Evolutionary conservation across 1,140 invertebrate genomes (phyloP).

Genomic region (Charaxes varanes): DNA sequence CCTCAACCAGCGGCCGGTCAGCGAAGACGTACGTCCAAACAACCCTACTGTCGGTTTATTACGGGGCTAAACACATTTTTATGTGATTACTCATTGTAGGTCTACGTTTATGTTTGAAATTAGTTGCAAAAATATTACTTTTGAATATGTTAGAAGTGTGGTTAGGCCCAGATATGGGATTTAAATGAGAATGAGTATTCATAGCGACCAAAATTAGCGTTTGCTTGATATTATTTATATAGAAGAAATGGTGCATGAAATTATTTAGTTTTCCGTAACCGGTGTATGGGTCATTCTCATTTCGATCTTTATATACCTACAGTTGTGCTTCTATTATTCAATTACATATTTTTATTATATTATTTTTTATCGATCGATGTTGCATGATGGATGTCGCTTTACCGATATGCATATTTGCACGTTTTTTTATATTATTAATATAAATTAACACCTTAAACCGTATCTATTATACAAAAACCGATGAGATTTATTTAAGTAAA

Average conservation of each 20-base stretch:
- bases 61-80: conserved; percentile 34
- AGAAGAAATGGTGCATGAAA: conserved; percentile 24
- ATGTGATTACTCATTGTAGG: background rate
- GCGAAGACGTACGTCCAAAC: conserved; percentile 92
- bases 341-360: conserved; percentile 32
- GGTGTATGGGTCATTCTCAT: conserved; percentile 64
- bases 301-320: conserved; percentile 52
- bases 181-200: conserved; percentile 63
- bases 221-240: conserved; percentile 12
- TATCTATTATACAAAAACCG: no score
- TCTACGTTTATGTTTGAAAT: background rate
- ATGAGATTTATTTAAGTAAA: no score
- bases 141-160: conserved; percentile 27
- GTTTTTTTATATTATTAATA: conserved; percentile 24
- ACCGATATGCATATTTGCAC: conserved; percentile 58
- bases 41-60: conserved; percentile 5
- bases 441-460: no score
- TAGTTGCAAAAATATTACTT: background rate
- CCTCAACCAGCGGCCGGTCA: conserved; percentile 95
- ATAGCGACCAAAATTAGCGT: conserved; percentile 8
- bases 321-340: conserved; percentile 32
- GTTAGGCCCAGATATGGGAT: conserved; percentile 46
- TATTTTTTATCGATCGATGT: conserved; percentile 45
- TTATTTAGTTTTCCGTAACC: conserved; percentile 23
- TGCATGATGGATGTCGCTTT: conserved; percentile 68